phyloP scores from a whole-genome alignment of 2,797 vertebrate genomes.

The Sebastes variabilis region DNA sequence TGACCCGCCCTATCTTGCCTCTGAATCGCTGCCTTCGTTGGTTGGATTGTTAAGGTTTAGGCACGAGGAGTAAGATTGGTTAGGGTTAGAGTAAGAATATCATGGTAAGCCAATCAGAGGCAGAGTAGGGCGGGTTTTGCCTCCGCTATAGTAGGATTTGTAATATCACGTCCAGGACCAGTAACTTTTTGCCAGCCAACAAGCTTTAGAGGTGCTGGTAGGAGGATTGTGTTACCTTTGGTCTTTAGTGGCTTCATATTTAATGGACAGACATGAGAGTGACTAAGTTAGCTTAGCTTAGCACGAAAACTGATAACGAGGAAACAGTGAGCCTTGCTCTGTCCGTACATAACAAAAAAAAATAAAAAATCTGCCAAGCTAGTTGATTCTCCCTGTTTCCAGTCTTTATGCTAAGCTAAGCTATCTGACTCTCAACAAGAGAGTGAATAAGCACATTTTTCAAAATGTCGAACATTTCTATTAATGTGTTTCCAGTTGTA shows the following conservation, averaged over 20 bases:
- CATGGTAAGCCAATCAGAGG: too few relatives aligned
- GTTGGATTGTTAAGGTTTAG: too few relatives aligned
- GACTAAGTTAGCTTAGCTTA: not conserved
- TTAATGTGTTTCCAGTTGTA: not conserved
- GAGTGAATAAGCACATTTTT: not conserved
- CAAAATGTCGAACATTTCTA: not conserved
- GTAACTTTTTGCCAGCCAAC: not conserved
- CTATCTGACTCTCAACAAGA: not conserved
- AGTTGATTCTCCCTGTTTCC: not conserved
- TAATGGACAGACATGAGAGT: not conserved
- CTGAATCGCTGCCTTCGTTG: too few relatives aligned
- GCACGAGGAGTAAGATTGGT: too few relatives aligned
- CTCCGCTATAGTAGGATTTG: too few relatives aligned
- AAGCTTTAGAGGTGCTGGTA: not conserved
- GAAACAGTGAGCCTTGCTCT: not conserved
- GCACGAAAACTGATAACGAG: not conserved
- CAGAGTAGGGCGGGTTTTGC: too few relatives aligned
- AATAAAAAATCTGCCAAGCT: not conserved
- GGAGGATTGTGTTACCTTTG: not conserved
- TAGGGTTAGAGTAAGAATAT: too few relatives aligned
- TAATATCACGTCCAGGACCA: not conserved
- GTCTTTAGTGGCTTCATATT: not conserved
- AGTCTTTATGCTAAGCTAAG: not conserved
- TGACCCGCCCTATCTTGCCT: too few relatives aligned
- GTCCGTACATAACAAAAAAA: not conserved